These are phyloP conservation scores for Trachelus tabidus DNA, from an alignment of 2,888 invertebrate species.

Conservation along the genomic window DNA sequence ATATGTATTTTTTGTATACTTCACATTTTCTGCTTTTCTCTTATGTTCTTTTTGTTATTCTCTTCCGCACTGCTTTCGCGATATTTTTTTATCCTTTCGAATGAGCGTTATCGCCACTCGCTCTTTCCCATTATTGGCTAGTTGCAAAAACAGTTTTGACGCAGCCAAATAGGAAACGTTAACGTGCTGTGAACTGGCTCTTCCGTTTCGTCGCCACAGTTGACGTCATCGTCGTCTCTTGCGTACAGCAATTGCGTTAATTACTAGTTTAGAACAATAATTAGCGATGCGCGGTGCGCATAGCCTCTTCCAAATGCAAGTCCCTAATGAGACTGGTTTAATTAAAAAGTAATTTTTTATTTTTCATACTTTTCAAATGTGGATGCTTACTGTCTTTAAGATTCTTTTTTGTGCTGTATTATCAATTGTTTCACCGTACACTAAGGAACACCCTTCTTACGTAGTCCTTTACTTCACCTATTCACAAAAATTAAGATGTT, in stretches of 20 bases:
- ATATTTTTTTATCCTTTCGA: not conserved
- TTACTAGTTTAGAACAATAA: not conserved
- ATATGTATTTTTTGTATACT: not conserved
- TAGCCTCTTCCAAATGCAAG: not conserved
- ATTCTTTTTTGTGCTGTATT: not conserved
- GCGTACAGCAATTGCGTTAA: not conserved
- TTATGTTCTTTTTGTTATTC: not conserved
- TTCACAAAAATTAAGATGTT: not conserved
- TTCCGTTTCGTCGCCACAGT: not conserved
- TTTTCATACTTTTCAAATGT: not conserved
- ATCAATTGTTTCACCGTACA: not conserved
- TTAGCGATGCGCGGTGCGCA: not conserved
- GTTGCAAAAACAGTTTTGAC: not conserved
- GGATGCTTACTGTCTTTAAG: no score
- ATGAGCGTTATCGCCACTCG: not conserved
- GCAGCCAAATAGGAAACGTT: not conserved
- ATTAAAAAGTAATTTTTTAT: not conserved
- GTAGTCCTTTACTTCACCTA: not conserved
- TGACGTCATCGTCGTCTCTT: not conserved
- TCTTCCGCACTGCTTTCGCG: not conserved
- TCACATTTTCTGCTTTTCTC: not conserved
- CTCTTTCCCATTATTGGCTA: not conserved
- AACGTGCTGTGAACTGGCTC: not conserved
- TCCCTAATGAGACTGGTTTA: not conserved
- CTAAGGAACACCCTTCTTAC: not conserved